These are phyloP conservation scores for Tridacna crocea DNA, from an alignment of 2,888 invertebrate species.

Conservation along the genomic window DNA sequence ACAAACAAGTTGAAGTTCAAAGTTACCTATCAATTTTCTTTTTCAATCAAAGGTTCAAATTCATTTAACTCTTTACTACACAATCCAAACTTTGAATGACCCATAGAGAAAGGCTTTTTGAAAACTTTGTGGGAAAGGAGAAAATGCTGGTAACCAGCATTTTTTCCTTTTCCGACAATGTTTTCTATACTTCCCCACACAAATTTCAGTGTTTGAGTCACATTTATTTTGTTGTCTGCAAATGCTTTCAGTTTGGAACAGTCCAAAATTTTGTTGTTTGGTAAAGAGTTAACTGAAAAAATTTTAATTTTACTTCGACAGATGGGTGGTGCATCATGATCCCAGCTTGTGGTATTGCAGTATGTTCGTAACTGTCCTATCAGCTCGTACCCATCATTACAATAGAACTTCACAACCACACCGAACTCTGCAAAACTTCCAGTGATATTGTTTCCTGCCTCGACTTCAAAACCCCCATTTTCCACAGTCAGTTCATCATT, in stretches of 20 bases:
- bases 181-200: background rate
- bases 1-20: no score
- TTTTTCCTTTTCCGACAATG: background rate
- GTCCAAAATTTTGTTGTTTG: no score
- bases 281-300: no score
- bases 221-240: no score
- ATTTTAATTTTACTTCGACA: conserved; percentile 51
- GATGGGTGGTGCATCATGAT: conserved; percentile 46
- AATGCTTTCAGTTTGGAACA: no score
- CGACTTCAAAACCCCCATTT: conserved; percentile 32
- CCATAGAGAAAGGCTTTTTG: no score
- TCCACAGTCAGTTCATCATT: conserved; percentile 8
- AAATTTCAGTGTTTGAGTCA: no score
- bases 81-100: no score
- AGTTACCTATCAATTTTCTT: no score
- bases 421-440: conserved; percentile 27
- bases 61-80: no score
- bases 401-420: conserved; percentile 41
- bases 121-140: conserved; percentile 1
- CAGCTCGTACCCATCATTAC: conserved; percentile 62
- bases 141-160: background rate
- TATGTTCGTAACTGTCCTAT: conserved; percentile 48
- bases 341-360: conserved; percentile 52
- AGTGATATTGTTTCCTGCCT: conserved; percentile 21
- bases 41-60: no score